Base-by-base conservation (phyloP, 2,113 vertebrate species). In the Bothrops jararaca region DNA sequence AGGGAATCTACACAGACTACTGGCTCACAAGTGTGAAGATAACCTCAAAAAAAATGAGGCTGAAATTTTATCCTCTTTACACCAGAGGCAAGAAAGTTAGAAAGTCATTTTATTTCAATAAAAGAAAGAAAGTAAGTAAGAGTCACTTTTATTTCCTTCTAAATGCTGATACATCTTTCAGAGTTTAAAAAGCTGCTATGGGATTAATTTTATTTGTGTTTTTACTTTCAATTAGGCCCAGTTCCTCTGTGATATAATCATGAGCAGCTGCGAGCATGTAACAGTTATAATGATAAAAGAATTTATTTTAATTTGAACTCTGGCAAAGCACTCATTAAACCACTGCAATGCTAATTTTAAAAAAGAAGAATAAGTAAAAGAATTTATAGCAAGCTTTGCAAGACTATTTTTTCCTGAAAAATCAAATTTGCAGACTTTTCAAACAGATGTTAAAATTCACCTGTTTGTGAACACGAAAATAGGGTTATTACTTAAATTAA, bases 401-500 rank as follows among this genome's bases (percentile, higher is more conserved):
- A 95, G 94, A 52, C 26, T 90, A 95, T 97, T 95, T 94, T 96
- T 96, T 94, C 93, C 96, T 96, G 96, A 95, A 97, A 97, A 98
- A 98, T 98, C 97, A 98, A 97, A 97, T 97, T 98, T 96, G 97
- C 97, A 97, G 97, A 97, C 97, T 97, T 22, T 98, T 97, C 96
- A 97, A 98, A 97, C 98, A 98, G 97, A 98, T 98, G 97, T 97
- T 98, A 97, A 98, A 97, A 97, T 97, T 97, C 96, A 97, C 96
- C 96, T 96, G 95, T 56, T 98, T 98, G 97, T 97, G 97, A 98
- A 97, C 97, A 97, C 97, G 96, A 98, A 98, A 98, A 98, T 97
- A 97, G 97, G 97, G 97, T 90, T 97, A 97, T 97, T 98, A 97
- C 96, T 96, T 97, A 97, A 98, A 98, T 98, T 97, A 98, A 97